Conservation (phyloP, 2,113 vertebrate genomes). For the Limanda limanda region DNA sequence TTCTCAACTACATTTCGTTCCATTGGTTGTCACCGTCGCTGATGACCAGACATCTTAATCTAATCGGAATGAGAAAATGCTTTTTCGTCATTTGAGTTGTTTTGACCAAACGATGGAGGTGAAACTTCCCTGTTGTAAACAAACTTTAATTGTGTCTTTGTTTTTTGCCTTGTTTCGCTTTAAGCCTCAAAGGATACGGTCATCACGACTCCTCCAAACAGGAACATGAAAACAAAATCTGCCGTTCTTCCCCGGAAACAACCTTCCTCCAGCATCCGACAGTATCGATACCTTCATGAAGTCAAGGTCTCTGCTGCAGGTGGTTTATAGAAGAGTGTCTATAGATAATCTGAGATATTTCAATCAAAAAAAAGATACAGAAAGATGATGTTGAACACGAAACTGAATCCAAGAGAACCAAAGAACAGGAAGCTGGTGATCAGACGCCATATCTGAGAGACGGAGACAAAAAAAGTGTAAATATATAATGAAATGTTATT, state of each 20-base stretch:
- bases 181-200: conserved; percentile 86
- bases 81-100: no score
- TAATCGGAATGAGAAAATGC: no score
- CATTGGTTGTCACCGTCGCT: no score
- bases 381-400: conserved; percentile 91
- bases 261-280: conserved; percentile 90
- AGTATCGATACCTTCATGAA: conserved; percentile 86
- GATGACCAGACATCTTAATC: no score
- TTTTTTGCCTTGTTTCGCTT: background rate
- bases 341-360: background rate
- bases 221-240: conserved; percentile 92
- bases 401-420: conserved; percentile 89
- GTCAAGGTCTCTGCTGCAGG: conserved; percentile 13
- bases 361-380: conserved; percentile 85
- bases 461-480: background rate
- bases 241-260: conserved; percentile 89
- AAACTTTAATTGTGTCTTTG: background rate
- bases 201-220: conserved; percentile 89
- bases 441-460: conserved; percentile 87
- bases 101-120: no score
- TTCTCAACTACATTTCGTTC: no score
- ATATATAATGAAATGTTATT: no score
- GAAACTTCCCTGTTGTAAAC: background rate
- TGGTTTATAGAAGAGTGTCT: background rate
- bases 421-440: conserved; percentile 92